Conservation (phyloP, 2,888 invertebrate genomes). For the Bugula neritina region DNA sequence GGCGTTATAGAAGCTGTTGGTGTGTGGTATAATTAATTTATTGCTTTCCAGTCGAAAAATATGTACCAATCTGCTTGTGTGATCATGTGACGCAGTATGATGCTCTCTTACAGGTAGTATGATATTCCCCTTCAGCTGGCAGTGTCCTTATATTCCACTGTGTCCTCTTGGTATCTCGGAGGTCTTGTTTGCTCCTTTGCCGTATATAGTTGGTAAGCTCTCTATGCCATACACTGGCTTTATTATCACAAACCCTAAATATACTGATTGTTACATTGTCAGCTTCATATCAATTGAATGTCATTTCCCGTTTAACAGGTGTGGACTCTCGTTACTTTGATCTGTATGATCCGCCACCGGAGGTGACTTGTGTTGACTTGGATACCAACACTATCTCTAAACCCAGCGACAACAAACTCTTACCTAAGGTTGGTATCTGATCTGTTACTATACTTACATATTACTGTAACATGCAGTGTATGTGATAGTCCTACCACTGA, state of each 20-base stretch:
- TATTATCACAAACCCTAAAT: too few species aligned
- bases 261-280: too few species aligned
- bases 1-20: conserved; percentile 95
- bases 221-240: too few species aligned
- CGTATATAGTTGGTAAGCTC: conserved; percentile 75
- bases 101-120: conserved; percentile 55
- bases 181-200: conserved; percentile 91
- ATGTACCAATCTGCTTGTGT: too few species aligned
- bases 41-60: too few species aligned
- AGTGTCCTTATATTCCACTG: conserved; percentile 97
- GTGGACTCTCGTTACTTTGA: conserved; percentile 97
- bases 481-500: too few species aligned
- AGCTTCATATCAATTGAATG: too few species aligned
- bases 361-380: conserved; percentile 95
- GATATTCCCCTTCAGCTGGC: conserved; percentile 98
- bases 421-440: conserved; percentile 52
- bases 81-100: too few species aligned
- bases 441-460: too few species aligned
- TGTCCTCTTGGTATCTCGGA: conserved; percentile 93
- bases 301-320: too few species aligned
- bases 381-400: conserved; percentile 90
- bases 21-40: conserved; percentile 31
- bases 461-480: too few species aligned
- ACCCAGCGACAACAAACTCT: conserved; percentile 73
- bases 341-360: conserved; percentile 81